A percentile compares a stretch with the other conserved stretches of the same genome.
These are phyloP conservation scores for Diabrotica virgifera DNA, from an alignment of 1,140 invertebrate species.

Conservation along the genomic window DNA sequence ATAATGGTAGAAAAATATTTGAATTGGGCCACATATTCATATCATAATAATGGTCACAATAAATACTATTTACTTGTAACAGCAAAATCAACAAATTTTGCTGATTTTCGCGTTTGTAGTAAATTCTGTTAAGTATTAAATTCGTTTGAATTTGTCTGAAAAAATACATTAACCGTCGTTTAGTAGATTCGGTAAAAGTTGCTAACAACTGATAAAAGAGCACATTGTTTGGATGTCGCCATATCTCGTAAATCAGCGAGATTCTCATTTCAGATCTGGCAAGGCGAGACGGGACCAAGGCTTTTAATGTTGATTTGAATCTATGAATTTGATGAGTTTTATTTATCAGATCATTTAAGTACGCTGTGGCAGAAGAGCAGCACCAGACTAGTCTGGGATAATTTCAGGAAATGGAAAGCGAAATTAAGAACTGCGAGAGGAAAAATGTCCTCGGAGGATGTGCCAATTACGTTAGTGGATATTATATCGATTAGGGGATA, in stretches of 20 bases:
- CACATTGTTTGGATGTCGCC: conserved; percentile 47
- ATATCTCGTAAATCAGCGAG: conserved; percentile 39
- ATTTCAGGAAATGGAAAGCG: not conserved
- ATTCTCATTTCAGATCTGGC: conserved; percentile 44
- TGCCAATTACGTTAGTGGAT: not conserved
- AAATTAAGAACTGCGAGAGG: not conserved
- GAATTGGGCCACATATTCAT: too few relatives aligned
- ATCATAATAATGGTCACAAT: too few relatives aligned
- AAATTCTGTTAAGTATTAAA: too few relatives aligned
- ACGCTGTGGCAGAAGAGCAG: not conserved
- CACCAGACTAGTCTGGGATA: not conserved
- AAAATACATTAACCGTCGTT: too few relatives aligned
- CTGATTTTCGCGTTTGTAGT: too few relatives aligned
- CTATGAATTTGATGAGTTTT: conserved; percentile 46
- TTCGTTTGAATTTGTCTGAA: too few relatives aligned
- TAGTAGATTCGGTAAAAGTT: conserved; percentile 37
- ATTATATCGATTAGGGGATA: not conserved
- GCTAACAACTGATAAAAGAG: conserved; percentile 47
- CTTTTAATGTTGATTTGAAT: conserved; percentile 47
- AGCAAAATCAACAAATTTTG: too few relatives aligned
- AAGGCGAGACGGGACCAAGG: conserved; percentile 16
- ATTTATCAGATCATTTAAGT: conserved; percentile 42
- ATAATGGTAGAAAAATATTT: too few relatives aligned
- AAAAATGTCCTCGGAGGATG: too few relatives aligned
- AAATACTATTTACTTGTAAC: too few relatives aligned